phyloP scores from a whole-genome alignment of 2,113 vertebrate genomes.

The Upupa epops region DNA sequence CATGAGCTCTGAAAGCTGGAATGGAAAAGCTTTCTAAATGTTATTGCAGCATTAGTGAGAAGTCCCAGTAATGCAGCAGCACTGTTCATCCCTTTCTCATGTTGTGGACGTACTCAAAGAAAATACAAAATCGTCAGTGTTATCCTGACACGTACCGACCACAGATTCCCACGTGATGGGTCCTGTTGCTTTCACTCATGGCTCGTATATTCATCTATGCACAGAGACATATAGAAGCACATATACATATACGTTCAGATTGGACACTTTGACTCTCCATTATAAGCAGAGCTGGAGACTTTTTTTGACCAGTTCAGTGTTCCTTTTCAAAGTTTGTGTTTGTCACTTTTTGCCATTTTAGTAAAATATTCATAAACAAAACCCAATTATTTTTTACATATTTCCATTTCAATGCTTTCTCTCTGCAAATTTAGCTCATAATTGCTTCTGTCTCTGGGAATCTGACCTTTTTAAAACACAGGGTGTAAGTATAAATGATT shows the following conservation, averaged over 20 bases:
- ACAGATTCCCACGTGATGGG: not conserved
- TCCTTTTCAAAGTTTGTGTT: not conserved
- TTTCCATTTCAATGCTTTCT: not conserved
- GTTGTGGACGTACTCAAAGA: not conserved
- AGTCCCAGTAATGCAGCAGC: not conserved
- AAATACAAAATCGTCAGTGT: not conserved
- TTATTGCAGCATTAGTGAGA: not conserved
- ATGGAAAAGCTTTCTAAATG: not conserved
- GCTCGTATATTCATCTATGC: not conserved
- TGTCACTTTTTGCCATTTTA: not conserved
- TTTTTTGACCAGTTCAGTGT: fast-evolving
- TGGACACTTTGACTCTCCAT: not conserved
- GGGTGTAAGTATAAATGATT: not conserved
- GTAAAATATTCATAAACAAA: not conserved
- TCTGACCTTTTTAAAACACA: not conserved
- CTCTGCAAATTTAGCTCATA: not conserved
- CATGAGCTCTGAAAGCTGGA: not conserved
- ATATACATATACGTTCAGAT: not conserved
- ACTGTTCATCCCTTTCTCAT: not conserved
- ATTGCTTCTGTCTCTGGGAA: not conserved
- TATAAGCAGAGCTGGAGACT: fast-evolving
- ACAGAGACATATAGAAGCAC: too few species aligned
- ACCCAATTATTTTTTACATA: not conserved
- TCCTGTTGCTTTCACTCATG: not conserved
- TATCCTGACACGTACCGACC: not conserved